Evolutionary conservation across 1,140 invertebrate genomes (phyloP), one percentile per base, ranked within the genome.

Genomic region (Heliconius melpomene): DNA sequence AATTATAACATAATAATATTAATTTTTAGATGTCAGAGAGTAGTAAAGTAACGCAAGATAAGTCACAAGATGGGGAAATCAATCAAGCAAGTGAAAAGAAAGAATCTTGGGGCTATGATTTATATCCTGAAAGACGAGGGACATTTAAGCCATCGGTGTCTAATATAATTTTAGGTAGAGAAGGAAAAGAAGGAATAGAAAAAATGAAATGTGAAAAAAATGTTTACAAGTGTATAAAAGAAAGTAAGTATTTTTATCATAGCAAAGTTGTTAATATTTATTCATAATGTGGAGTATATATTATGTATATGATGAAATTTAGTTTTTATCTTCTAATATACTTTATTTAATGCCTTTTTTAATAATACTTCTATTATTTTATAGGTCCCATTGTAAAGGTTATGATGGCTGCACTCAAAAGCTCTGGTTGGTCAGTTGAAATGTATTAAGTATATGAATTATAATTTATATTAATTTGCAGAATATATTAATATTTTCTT

Each of bases 51-150:
- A 11, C 54, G 46, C 74, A 54, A 50, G 60, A 66, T 29, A 60
- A 26, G 13, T n/a, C 75, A 71, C n/a, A 81, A 74, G 23, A 11
- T 72, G 74, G 77, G n/a, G 71, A 46, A 74, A 75, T 75, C 23
- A 79, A 66, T 74, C 54, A 70, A 57, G 9, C 46, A 52, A 75
- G 57, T 77, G 74, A 80, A 23, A 84, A 82, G 13, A 66, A 84
- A 57, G 91, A 94, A 79, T 78, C 95, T 79, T 96, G 96, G 96
- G 97, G 97, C 78, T 98, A 97, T 89, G 97, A 98, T 95, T 95
- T 98, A 52, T 99, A 98, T 91, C 98, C 98, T 9, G 97, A 98
- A 92, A 95, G 98, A 85, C 95, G 95, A 87, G 96, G 96, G 73
- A 93, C 95, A 75, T 95, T 93, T 89, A 95, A 95, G 77, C 94